A percentile compares a stretch with the other conserved stretches of the same genome.
Conservation (phyloP, 2,888 invertebrate species). For the Tanypteryx hageni region DNA sequence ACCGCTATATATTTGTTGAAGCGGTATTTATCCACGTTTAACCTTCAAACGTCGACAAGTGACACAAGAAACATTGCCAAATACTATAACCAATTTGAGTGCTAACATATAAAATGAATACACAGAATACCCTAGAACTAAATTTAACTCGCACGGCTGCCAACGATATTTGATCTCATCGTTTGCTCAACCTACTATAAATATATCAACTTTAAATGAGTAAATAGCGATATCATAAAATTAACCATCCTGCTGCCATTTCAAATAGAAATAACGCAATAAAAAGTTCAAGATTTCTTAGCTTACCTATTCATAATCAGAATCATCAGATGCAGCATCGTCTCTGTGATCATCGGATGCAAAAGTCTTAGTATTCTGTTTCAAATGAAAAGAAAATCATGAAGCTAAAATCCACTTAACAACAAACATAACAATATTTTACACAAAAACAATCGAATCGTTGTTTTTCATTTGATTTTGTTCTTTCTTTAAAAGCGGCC, state of each 20-base stretch:
- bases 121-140: background rate
- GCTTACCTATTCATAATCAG: constrained; percentile 64
- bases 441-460: constrained; percentile 57
- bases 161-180: background rate
- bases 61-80: background rate
- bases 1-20: too few species aligned
- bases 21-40: too few species aligned
- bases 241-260: background rate
- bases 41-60: background rate
- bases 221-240: background rate
- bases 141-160: background rate
- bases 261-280: constrained; percentile 51
- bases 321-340: constrained; percentile 61
- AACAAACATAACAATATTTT: constrained; percentile 52
- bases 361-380: constrained; percentile 60
- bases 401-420: constrained; percentile 63
- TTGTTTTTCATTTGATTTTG: constrained; percentile 20
- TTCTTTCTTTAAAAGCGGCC: background rate
- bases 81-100: background rate
- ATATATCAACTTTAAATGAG: background rate
- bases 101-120: background rate
- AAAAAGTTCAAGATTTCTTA: constrained; percentile 57
- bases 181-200: background rate
- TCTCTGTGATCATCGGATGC: constrained; percentile 63
- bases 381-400: constrained; percentile 64